Evolutionary conservation across 2,888 invertebrate species (phyloP), one percentile per base, ranked within the genome.

Genomic region (Pycnomerus fuliginosus): DNA sequence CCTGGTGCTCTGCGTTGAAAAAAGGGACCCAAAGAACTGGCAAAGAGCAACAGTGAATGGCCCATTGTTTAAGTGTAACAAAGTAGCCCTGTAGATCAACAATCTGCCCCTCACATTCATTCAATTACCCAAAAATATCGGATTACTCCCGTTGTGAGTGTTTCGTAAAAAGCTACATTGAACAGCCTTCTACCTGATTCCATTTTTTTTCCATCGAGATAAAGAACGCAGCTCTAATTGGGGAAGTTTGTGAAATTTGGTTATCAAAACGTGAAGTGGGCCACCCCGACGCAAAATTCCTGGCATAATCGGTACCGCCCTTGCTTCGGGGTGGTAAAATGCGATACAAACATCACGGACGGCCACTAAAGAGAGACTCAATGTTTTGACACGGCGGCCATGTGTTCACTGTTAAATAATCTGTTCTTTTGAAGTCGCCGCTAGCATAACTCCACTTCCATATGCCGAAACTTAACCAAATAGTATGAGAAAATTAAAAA

Each of bases 371-470:
- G 31, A 30, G 44, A 49, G 39, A 38, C 48, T 45, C 53, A 61
- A 60, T 65, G 63, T 65, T 65, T 64, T 65, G 65, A 65, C 65
- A 63, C 54, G 51, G 54, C 53, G 51, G 65, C 65, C 65, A 65
- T 64, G 61, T 65, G 65, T 64, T 63, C 58, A 56, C 50, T 60
- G 61, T 65, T 50, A 48, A 48, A 43, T 43, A 42, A 33, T 34
- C 30, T 30, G 15, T 11, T 7, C 48, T 30, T 48, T 48, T 48
- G 48, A 48, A 37, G 23, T 48, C 22, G 44, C 44, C 44, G 44
- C 38, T n/a, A n/a, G n/a, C n/a, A n/a, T n/a, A n/a, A 35, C 41
- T 40, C 24, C 22, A 41, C 34, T 41, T 40, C 33, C 41, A 33
- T 28, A 41, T 30, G 30, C 44, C 44, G 44, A 44, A 44, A 44